phyloP scores from a whole-genome alignment of 2,888 invertebrate species.

The Perizoma affinitatum region DNA sequence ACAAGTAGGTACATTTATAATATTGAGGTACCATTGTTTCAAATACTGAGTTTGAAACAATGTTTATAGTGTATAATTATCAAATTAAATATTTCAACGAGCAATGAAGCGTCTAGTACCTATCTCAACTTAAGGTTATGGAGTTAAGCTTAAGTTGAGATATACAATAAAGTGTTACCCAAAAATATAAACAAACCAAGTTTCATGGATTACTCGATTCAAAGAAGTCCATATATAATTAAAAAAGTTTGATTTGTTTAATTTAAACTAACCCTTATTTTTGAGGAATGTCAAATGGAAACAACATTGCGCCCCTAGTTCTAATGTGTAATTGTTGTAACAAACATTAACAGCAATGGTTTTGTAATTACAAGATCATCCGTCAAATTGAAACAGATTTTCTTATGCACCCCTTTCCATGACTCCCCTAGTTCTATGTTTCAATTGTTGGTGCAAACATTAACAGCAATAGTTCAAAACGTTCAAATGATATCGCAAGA shows the following conservation, averaged over 20 bases:
- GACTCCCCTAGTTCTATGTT: neutral
- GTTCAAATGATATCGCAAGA: slow-evolving; percentile 20
- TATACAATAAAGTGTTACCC: slow-evolving; percentile 25
- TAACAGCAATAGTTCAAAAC: slow-evolving; percentile 12
- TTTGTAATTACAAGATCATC: slow-evolving; percentile 8
- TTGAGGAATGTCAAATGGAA: neutral
- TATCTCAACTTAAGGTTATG: no score
- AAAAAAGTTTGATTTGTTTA: neutral
- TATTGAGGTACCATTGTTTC: no score
- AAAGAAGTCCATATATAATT: no score
- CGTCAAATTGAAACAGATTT: slow-evolving; percentile 13
- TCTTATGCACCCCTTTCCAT: slow-evolving; percentile 6
- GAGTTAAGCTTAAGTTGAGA: slow-evolving; percentile 38
- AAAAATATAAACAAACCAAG: slow-evolving; percentile 11
- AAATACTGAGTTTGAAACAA: neutral
- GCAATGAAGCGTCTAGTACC: slow-evolving; percentile 56
- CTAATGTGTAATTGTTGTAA: slow-evolving; percentile 9
- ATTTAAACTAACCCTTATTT: neutral
- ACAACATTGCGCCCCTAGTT: slow-evolving; percentile 5
- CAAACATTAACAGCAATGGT: slow-evolving; percentile 10
- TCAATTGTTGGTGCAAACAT: slow-evolving; percentile 11
- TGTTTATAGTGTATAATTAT: slow-evolving; percentile 20
- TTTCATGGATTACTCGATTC: neutral
- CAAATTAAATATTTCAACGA: slow-evolving; percentile 40
- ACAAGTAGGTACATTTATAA: no score